phyloP scores from a whole-genome alignment of 2,888 invertebrate genomes.

The Lochmaea crataegi region DNA sequence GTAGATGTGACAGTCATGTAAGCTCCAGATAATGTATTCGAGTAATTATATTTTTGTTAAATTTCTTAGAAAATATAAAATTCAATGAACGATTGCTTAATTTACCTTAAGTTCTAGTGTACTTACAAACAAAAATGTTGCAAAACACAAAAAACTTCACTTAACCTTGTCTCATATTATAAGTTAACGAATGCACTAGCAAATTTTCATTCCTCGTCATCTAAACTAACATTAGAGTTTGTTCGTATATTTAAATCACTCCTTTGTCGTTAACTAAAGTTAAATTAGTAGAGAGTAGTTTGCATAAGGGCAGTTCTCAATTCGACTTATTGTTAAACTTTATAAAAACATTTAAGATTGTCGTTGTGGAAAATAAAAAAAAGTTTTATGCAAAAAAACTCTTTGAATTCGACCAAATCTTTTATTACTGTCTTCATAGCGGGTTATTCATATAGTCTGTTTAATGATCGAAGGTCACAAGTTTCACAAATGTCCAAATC shows the following conservation, averaged over 20 bases:
- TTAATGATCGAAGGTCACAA: no score
- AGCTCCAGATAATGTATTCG: no score
- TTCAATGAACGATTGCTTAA: no score
- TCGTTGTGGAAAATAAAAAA: not conserved
- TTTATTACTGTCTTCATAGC: no score
- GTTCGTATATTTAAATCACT: slow-evolving; percentile 30
- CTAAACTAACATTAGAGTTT: slow-evolving; percentile 31
- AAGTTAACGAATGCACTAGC: slow-evolving; percentile 25
- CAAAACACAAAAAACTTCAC: slow-evolving; percentile 28
- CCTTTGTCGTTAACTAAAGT: slow-evolving; percentile 31
- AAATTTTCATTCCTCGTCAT: slow-evolving; percentile 24
- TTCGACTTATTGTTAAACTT: slow-evolving; percentile 8
- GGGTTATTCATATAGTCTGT: no score
- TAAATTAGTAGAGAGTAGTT: slow-evolving; percentile 28
- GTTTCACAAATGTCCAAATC: no score
- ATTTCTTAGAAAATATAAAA: no score
- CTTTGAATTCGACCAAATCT: no score
- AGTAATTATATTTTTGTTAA: no score
- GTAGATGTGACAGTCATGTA: no score
- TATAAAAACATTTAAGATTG: not conserved
- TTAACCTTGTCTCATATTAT: slow-evolving; percentile 39
- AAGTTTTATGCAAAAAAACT: no score
- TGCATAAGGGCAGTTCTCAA: slow-evolving; percentile 10
- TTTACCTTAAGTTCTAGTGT: not conserved
- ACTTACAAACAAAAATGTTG: slow-evolving; percentile 23